Percentiles rank a stretch among this genome's conserved stretches.
phyloP scores from a whole-genome alignment of 1,140 invertebrate species.

The Phymastichus coffea region DNA sequence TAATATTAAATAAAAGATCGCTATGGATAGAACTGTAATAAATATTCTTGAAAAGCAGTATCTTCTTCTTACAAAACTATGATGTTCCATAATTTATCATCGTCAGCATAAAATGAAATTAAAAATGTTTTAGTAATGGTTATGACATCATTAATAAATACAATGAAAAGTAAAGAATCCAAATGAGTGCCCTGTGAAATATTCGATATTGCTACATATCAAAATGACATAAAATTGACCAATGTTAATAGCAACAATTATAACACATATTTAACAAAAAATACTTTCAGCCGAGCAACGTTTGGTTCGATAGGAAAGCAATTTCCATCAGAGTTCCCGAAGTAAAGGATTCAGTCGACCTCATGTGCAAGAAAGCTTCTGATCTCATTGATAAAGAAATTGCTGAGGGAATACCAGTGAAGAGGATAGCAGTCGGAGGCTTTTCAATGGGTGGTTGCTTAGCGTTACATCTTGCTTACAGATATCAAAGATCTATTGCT shows the following conservation, averaged over 20 bases:
- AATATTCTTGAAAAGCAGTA: too few relatives aligned
- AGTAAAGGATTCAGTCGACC: slow-evolving; percentile 60
- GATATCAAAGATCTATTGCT: slow-evolving; percentile 62
- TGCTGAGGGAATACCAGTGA: slow-evolving; percentile 61
- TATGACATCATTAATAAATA: too few relatives aligned
- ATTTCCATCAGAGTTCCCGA: slow-evolving; percentile 64
- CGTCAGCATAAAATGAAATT: too few relatives aligned
- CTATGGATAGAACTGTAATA: too few relatives aligned
- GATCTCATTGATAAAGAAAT: slow-evolving; percentile 66
- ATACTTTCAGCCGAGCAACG: slow-evolving; percentile 56
- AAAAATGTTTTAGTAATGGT: too few relatives aligned
- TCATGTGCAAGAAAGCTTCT: slow-evolving; percentile 59
- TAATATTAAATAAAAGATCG: too few relatives aligned
- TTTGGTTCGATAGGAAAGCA: slow-evolving; percentile 70
- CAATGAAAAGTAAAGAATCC: too few relatives aligned
- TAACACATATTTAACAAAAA: background rate
- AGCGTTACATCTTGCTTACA: slow-evolving; percentile 66
- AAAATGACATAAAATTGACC: too few relatives aligned
- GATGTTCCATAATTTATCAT: too few relatives aligned
- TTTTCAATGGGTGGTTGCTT: slow-evolving; percentile 78
- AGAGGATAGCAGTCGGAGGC: slow-evolving; percentile 70
- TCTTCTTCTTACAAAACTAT: too few relatives aligned
- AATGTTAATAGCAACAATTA: background rate
- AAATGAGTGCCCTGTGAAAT: too few relatives aligned
- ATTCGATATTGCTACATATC: too few relatives aligned